Base-by-base conservation (phyloP, 2,888 invertebrate species). In the Acanthococcus lagerstroemiae region DNA sequence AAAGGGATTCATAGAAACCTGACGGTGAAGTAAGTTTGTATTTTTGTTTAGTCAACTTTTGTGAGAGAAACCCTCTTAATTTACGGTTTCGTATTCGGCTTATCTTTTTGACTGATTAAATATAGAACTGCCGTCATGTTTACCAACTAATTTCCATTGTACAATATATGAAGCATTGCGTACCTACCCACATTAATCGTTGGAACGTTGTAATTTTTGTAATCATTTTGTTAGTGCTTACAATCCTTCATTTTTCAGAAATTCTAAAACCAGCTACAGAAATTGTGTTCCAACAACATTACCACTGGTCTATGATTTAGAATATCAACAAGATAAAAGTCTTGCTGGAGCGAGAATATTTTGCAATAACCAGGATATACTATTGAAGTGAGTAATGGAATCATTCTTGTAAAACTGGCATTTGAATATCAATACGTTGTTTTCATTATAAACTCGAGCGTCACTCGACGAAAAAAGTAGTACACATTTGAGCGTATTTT, bases 291-390 rank as follows among this genome's bases (percentile, higher is more conserved):
- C 63, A 6, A 1, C 52, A 22, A 52, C 52, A 65, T 50, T 68
- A 19, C 68, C 68, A 71, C 84, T 90, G 65, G 82, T 82, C 48
- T 82, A 86, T 50, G 84, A 85, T 74, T 76, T 90, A 37, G 87
- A 88, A 73, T 86, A 86, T 74, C 88, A 90, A 74, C 88, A 92
- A 75, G 90, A 93, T 74, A 87, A 85, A 73, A 85, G 84, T 25
- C 77, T 93, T 5, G 84, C 84, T 57, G 83, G 85, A 70, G 88
- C 86, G 0, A 85, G 85, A 2, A 84, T 91, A 9, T 83, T 86
- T 26, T 87, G 87, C 71, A 82, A 82, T 69, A 84, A 82, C 72
- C 80, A 81, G 9, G 76, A 77, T 61, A 74, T 74, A 68, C 74
- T 75, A 67, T 73, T 78, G 12, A 73, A 74, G 75, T 75, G 75